Evolutionary conservation across 1,140 invertebrate species (phyloP).

Genomic region (Diploscapter pachys): DNA sequence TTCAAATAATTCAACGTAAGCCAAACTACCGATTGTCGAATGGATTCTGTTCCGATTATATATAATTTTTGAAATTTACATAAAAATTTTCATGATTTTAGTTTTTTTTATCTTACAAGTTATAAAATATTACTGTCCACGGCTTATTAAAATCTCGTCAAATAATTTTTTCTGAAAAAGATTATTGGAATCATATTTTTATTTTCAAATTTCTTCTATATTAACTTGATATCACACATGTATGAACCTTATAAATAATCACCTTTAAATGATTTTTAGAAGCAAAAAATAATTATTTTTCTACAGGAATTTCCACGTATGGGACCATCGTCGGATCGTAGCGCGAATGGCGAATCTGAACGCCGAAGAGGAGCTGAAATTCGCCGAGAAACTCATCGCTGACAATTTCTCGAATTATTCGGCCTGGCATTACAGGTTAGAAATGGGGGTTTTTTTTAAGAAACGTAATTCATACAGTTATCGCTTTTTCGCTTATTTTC

Average conservation of each 20-base stretch:
- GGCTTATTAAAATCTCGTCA: too few species aligned
- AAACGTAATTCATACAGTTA: too few species aligned
- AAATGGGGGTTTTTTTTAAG: neutral
- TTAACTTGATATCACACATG: too few species aligned
- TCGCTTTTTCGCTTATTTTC: neutral
- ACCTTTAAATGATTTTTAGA: neutral
- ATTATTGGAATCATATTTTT: neutral
- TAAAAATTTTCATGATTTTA: too few species aligned
- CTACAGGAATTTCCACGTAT: constrained; percentile 33
- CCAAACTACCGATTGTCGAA: too few species aligned
- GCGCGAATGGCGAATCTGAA: constrained; percentile 15
- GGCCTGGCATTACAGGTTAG: constrained; percentile 32
- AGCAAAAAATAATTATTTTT: neutral
- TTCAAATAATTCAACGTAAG: too few species aligned
- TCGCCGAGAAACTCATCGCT: constrained; percentile 21
- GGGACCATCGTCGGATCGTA: constrained; percentile 31
- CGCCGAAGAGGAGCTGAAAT: constrained; percentile 26
- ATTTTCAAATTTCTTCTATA: neutral
- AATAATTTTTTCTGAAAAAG: neutral
- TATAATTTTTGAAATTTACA: too few species aligned
- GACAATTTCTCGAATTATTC: constrained; percentile 36
- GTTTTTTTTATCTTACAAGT: too few species aligned
- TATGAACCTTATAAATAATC: too few species aligned
- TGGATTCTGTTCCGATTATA: too few species aligned
- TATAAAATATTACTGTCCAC: too few species aligned